Percentiles rank a stretch among this genome's conserved stretches.
Evolutionary conservation across 2,888 invertebrate species (phyloP).

Genomic region (Pheosia gnoma): DNA sequence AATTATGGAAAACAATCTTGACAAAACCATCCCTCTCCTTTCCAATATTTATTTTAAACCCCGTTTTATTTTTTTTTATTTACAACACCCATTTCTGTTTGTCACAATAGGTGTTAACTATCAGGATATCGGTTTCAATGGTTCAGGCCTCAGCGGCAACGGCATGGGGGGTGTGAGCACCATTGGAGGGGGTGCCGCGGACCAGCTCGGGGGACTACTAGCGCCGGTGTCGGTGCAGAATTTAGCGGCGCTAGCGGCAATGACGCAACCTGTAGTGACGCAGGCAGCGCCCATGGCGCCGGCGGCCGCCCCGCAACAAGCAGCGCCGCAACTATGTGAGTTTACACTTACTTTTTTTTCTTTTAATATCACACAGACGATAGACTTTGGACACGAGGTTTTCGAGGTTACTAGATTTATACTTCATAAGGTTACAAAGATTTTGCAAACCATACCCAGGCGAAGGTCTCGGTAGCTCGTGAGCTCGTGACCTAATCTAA

Average conservation of each 20-base stretch:
- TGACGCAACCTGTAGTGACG: conserved; percentile 86
- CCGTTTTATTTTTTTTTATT: conserved; percentile 39
- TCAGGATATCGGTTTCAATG: conserved; percentile 82
- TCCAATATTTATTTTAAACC: conserved; percentile 14
- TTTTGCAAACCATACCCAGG: too few relatives aligned
- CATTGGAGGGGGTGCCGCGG: conserved; percentile 86
- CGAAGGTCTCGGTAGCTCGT: too few relatives aligned
- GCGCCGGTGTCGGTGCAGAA: conserved; percentile 96
- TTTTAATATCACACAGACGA: not conserved
- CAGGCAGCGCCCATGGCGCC: conserved; percentile 77
- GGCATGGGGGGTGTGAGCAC: conserved; percentile 58
- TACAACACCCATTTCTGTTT: conserved; percentile 35
- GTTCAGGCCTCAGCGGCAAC: conserved; percentile 75
- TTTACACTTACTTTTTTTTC: conserved; percentile 24
- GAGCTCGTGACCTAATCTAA: too few relatives aligned
- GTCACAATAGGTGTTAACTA: conserved; percentile 74
- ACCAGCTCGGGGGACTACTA: conserved; percentile 93
- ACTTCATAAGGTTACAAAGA: too few relatives aligned
- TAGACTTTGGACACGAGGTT: not conserved
- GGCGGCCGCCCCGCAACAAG: conserved; percentile 64
- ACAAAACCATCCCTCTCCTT: conserved; percentile 15
- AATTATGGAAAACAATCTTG: not conserved
- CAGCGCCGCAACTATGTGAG: conserved; percentile 77
- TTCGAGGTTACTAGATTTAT: not conserved
- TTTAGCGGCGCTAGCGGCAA: conserved; percentile 94